A percentile compares a stretch with the other conserved stretches of the same genome.
Conservation (phyloP, 2,888 invertebrate species). For the Xylophagus ater region DNA sequence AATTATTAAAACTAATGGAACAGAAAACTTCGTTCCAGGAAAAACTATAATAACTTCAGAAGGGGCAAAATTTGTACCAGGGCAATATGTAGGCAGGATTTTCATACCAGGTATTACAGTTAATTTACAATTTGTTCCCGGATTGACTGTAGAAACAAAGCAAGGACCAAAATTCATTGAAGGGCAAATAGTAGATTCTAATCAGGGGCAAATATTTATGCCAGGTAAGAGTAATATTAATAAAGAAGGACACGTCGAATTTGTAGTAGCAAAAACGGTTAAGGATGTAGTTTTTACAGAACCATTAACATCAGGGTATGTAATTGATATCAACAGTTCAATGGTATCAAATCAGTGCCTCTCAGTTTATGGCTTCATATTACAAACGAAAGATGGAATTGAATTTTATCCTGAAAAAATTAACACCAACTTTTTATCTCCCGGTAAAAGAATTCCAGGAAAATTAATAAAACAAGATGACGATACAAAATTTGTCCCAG, state of each 20-base stretch:
- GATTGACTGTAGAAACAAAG: constrained; percentile 50
- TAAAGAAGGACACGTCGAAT: constrained; percentile 44
- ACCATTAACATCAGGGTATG: constrained; percentile 44
- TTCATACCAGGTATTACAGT: constrained; percentile 51
- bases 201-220: constrained; percentile 49
- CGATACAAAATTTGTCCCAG: constrained; percentile 56
- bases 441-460: constrained; percentile 53
- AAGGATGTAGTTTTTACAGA: constrained; percentile 47
- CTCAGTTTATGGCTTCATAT: constrained; percentile 54
- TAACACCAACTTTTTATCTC: constrained; percentile 39
- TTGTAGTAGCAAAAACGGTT: constrained; percentile 47
- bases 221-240: constrained; percentile 48
- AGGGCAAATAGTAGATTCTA: constrained; percentile 51
- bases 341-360: constrained; percentile 43
- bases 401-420: constrained; percentile 47
- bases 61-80: constrained; percentile 53
- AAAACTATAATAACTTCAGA: constrained; percentile 51
- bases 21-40: constrained; percentile 50
- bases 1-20: constrained; percentile 41
- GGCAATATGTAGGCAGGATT: constrained; percentile 45
- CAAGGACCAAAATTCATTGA: constrained; percentile 54
- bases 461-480: constrained; percentile 49
- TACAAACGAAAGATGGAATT: constrained; percentile 52
- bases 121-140: constrained; percentile 47
- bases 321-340: constrained; percentile 47